phyloP scores from a whole-genome alignment of 2,113 vertebrate genomes.

The Osmerus eperlanus region DNA sequence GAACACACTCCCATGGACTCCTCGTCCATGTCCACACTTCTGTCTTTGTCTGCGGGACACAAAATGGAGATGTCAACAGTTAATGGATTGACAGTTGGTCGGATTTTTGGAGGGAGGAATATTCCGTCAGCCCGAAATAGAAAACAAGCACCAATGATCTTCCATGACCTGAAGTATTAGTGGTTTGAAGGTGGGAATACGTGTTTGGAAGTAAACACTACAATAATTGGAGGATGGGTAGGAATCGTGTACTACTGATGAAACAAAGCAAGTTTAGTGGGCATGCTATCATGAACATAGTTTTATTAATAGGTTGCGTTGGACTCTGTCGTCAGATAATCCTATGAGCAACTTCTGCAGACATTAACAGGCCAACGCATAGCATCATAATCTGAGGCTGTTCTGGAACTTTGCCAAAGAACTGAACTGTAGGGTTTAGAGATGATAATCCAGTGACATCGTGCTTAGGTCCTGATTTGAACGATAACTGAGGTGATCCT shows the following conservation, averaged over 20 bases:
- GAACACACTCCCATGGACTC: constrained; percentile 65
- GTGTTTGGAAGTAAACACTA: neutral
- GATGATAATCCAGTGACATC: constrained; percentile 42
- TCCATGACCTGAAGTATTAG: no score
- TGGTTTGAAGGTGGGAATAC: constrained; percentile 35
- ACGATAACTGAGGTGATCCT: neutral
- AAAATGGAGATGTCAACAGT: constrained; percentile 1
- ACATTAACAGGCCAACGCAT: constrained; percentile 17
- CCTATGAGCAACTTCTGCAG: no score
- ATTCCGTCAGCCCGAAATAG: neutral
- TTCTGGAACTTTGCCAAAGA: constrained; percentile 18
- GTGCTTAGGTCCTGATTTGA: constrained; percentile 1
- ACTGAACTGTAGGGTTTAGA: neutral
- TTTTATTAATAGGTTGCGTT: no score
- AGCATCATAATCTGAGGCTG: constrained; percentile 41
- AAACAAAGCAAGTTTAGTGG: no score
- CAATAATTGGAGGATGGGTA: neutral
- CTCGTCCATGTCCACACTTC: constrained; percentile 66
- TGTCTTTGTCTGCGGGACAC: constrained; percentile 64
- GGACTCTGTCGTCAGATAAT: no score
- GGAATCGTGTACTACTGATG: neutral
- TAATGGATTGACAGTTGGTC: constrained; percentile 26
- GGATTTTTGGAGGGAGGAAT: neutral
- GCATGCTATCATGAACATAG: no score
- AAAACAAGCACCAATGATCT: constrained; percentile 43